Evolutionary conservation across 2,888 invertebrate species (phyloP), one percentile per base, ranked within the genome.

Genomic region (Latheticus oryzae): DNA sequence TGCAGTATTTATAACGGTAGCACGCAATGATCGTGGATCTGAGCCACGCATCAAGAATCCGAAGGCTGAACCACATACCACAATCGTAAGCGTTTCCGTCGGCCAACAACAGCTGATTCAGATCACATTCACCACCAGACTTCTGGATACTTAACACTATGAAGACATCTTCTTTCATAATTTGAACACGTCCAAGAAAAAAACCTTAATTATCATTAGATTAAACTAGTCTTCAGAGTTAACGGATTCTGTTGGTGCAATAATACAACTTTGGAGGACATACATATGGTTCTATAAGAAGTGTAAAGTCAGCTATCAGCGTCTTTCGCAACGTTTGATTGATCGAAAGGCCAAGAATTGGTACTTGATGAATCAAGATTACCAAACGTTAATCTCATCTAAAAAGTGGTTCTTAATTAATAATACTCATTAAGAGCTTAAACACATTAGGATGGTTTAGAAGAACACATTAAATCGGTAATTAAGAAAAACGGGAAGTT

Each of bases 51-150:
- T 52, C 37, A 64, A 66, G 66, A 66, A 66, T 66, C 57, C 48
- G 66, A 66, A 66, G 66, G 66, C 63, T 66, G 62, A 61, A 63
- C 61, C 55, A 57, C 66, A 65, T 64, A 62, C 61, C 63, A 47
- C 15, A 17, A 35, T 38, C 17, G 42, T 40, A 40, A 57, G 12
- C 38, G 37, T 57, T 57, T 57, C 57, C 51, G 57, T 51, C 52
- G 40, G 52, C 37, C 16, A 38, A 15, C 37, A 50, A 26, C 50
- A 50, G 50, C 50, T 38, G 50, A 50, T 38, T 15, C 38, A 15
- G 38, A 28, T 35, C 28, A 50, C 50, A 38, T 50, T 50, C 48
- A 48, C 48, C 48, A 48, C 48, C 48, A 23, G 48, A 35, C 35
- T 48, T 48, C 26, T 21, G n/a, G n/a, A n/a, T n/a, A n/a, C n/a